A percentile compares a stretch with the other conserved stretches of the same genome.
These are phyloP conservation scores for Danio rerio DNA, from an alignment of 2,113 vertebrate genomes.

Conservation along the genomic window GRCz12tu NC_133192.1:30253001-30253500, in stretches of 20 bases:
- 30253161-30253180: constrained; percentile 52
- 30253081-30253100: constrained; percentile 36
- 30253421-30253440: no score
- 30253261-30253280: not conserved
- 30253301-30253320: constrained; percentile 7
- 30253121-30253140: constrained; percentile 45
- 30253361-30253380: not conserved
- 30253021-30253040: constrained; percentile 37
- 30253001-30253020: constrained; percentile 50
- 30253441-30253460: no score
- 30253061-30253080: constrained; percentile 26
- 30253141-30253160: constrained; percentile 53
- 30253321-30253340: constrained; percentile 3
- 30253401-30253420: no score
- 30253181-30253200: constrained; percentile 56
- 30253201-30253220: constrained; percentile 12
- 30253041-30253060: constrained; percentile 37
- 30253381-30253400: no score
- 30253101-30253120: constrained; percentile 44
- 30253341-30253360: not conserved
- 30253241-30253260: constrained; percentile 39
- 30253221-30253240: constrained; percentile 31
- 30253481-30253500: no score
- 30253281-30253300: constrained; percentile 16
- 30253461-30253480: no score